Conservation (phyloP, 2,888 invertebrate species). For the Acanthosepion esculentum region DNA sequence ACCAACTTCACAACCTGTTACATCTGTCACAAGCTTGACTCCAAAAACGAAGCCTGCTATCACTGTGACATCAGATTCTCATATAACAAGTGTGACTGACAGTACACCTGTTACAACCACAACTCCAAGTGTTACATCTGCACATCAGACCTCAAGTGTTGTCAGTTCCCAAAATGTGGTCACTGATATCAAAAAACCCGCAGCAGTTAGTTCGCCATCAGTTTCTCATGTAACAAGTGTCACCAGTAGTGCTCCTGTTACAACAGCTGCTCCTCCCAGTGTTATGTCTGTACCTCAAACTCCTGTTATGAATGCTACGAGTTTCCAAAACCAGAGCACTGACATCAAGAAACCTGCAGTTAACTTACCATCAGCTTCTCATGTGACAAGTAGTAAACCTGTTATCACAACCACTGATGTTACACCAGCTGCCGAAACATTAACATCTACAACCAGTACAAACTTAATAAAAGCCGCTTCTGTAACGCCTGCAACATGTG, state of each 20-base stretch:
- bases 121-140: neutral
- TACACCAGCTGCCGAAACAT: neutral
- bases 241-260: neutral
- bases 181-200: neutral
- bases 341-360: neutral
- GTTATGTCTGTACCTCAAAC: neutral
- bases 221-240: neutral
- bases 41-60: neutral
- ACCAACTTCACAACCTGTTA: neutral
- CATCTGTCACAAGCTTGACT: neutral
- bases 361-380: neutral
- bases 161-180: neutral
- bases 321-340: neutral
- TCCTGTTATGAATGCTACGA: neutral
- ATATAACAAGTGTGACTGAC: neutral
- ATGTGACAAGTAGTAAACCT: neutral
- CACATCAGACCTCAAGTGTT: neutral
- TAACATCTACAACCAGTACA: neutral
- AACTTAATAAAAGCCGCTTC: neutral
- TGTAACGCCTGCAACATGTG: neutral
- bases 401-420: neutral
- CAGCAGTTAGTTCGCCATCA: neutral
- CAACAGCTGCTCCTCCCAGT: neutral
- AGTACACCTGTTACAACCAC: neutral
- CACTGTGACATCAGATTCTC: neutral